These are phyloP conservation scores for Mythimna loreyi DNA, from an alignment of 2,888 invertebrate genomes.

Conservation along the genomic window DNA sequence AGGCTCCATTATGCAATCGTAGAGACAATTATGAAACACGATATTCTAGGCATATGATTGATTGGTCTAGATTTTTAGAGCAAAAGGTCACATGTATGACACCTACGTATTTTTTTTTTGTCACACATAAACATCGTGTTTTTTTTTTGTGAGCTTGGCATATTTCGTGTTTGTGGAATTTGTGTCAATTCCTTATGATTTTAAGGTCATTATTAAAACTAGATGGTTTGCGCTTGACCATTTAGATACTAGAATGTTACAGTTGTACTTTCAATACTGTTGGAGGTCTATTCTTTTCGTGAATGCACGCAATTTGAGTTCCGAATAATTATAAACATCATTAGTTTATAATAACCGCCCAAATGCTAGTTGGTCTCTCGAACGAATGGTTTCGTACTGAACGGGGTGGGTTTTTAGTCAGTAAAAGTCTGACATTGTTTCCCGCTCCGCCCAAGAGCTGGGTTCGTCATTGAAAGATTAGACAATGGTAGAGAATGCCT, in stretches of 20 bases:
- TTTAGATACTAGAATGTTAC: constrained; percentile 4
- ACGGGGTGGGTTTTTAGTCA: no score
- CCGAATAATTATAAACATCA: no score
- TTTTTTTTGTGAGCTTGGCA: constrained; percentile 38
- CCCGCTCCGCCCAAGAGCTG: no score
- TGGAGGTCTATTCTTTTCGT: neutral
- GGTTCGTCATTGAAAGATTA: no score
- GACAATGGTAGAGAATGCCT: no score
- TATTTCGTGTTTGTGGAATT: constrained; percentile 42
- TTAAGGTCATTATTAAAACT: constrained; percentile 26
- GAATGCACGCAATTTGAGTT: neutral
- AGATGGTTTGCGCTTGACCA: constrained; percentile 1
- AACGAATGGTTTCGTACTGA: no score
- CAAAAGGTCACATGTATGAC: constrained; percentile 51
- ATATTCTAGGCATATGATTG: constrained; percentile 65
- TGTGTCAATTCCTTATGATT: constrained; percentile 22
- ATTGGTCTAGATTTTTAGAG: constrained; percentile 66
- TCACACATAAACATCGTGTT: constrained; percentile 47
- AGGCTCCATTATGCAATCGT: constrained; percentile 66
- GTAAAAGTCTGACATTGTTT: no score
- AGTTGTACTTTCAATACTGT: neutral
- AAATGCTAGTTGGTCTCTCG: no score
- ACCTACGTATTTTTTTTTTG: constrained; percentile 44
- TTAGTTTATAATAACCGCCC: no score
- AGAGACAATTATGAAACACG: constrained; percentile 64